phyloP scores from a whole-genome alignment of 2,113 vertebrate species.

The Tinamus guttatus region DNA sequence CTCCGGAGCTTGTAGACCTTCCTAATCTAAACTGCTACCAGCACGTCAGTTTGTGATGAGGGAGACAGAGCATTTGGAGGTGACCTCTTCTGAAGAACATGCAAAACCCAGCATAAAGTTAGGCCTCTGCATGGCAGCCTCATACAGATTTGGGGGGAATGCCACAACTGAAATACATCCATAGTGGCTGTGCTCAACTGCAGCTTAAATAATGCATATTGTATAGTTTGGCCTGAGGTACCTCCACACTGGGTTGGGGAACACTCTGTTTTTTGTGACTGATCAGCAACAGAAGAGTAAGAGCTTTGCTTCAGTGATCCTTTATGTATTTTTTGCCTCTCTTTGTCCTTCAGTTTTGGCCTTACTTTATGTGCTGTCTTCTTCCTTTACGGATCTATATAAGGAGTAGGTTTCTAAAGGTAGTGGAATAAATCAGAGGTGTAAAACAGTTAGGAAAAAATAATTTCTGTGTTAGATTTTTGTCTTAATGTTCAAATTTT shows the following conservation, averaged over 20 bases:
- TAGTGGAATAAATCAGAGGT: background rate
- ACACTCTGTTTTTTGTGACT: background rate
- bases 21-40: background rate
- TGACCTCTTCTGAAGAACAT: background rate
- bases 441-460: conserved; percentile 1
- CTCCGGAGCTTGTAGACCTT: background rate
- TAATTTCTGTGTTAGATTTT: background rate
- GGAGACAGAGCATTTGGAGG: background rate
- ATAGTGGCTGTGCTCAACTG: background rate
- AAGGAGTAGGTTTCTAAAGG: background rate
- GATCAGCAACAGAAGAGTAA: background rate
- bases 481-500: background rate
- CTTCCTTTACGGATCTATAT: background rate
- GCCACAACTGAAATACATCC: background rate
- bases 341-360: conserved; percentile 31
- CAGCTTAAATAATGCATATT: background rate
- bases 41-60: background rate
- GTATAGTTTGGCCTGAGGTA: background rate
- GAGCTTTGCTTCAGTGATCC: background rate
- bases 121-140: background rate
- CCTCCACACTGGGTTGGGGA: background rate
- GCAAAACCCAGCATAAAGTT: background rate
- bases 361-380: background rate
- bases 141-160: background rate
- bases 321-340: background rate